Base-by-base conservation (phyloP, 2,113 vertebrate genomes). In the Gadus chalcogrammus region DNA sequence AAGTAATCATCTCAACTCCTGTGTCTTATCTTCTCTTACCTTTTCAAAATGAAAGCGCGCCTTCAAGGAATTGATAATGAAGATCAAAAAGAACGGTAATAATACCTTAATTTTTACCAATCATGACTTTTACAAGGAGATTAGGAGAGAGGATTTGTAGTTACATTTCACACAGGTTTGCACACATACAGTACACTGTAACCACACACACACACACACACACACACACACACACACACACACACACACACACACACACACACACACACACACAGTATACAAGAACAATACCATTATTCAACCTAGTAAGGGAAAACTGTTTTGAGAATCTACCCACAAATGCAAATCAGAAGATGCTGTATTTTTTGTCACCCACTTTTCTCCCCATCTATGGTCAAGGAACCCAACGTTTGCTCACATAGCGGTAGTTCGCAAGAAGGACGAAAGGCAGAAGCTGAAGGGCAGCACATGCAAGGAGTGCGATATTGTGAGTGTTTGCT, bases 391-490 rank as follows among this genome's bases (percentile, higher is more conserved):
- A 22, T 58, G 13, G 20, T 63, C 64, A 75, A 93, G 92, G 66
- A 90, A 84, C 12, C 80, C 84, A 4, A 67, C 90, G 2, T 96
- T 94, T 84, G 94, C 96, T 87, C 93, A 95, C 28, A 90, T 97
- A 91, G 94, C 94, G 56, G 95, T 98, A n/a, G 76, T 99, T 80
- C 91, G 97, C 38, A 98, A 96, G 81, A 98, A 95, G 82, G 95
- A 97, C n/a, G 96, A 99, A 76, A 93, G 97, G 80, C 93, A 91
- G 73, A 98, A 96, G 80, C 88, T 99, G 78, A 93, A 88, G 74
- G 96, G 95, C 55, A 93, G 96, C 15, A 96, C 95, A 13, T 99
- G 97, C 87, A 99, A 98, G 78, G 97, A 99, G 82, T 99, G 97
- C 91, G 95, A 98, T 83, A 82, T 93, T 59, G 97, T 99, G 85